Percentiles rank a stretch among this genome's conserved stretches.
Evolutionary conservation across 92 coral and sea anemone genomes (phyloP).

Genomic region (Actinostola sp.): DNA sequence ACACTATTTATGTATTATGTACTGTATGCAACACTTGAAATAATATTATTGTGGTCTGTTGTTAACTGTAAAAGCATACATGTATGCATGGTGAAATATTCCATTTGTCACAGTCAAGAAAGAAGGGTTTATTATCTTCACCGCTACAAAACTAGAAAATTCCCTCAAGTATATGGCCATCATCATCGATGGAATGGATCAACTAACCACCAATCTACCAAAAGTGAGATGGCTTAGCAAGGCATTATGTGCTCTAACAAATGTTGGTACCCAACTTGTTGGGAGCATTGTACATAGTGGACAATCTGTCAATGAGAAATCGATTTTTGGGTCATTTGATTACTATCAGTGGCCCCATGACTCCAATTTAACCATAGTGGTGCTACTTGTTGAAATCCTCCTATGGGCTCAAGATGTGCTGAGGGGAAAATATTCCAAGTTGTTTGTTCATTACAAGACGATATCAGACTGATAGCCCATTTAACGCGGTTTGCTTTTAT

Average conservation of each 20-base stretch:
- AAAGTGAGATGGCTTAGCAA: constrained; percentile 38
- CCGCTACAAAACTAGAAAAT: constrained; percentile 57
- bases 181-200: constrained; percentile 71
- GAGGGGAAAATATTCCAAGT: no score
- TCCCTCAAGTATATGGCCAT: constrained; percentile 54
- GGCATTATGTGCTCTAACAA: constrained; percentile 46
- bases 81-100: no score
- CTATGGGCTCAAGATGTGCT: no score
- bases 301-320: constrained; percentile 41
- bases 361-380: constrained; percentile 56
- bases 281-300: constrained; percentile 60
- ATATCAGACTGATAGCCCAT: no score
- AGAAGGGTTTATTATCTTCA: constrained; percentile 54
- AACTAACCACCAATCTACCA: constrained; percentile 60
- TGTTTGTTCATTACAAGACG: no score
- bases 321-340: constrained; percentile 45
- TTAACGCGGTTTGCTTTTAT: no score
- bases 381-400: no score
- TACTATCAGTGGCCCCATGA: constrained; percentile 63
- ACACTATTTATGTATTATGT: no score
- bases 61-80: no score
- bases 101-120: constrained; percentile 62
- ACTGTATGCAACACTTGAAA: no score
- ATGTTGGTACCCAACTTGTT: constrained; percentile 59
- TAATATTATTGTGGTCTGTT: no score